A percentile compares a stretch with the other conserved stretches of the same genome.
Evolutionary conservation across 35 echinoderm and acorn worm genomes (phyloP).

Genomic region (Holothuria glaberrima): DNA sequence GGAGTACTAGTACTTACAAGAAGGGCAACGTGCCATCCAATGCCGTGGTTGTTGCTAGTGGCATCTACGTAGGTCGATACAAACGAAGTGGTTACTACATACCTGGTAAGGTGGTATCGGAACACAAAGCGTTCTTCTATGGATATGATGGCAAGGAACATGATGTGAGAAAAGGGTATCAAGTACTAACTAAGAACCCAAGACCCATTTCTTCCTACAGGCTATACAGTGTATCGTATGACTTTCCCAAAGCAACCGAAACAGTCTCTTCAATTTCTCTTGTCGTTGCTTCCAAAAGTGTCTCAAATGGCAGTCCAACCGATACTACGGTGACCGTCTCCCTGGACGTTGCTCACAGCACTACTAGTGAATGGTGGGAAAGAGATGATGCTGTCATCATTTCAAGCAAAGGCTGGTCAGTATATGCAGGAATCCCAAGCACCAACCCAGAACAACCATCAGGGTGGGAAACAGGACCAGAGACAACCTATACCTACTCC

Average conservation of each 20-base stretch:
- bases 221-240: not conserved
- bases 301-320: conserved; percentile 4
- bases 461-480: not conserved
- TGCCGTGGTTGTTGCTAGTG: not conserved
- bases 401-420: not conserved
- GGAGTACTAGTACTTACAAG: not conserved
- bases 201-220: not conserved
- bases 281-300: not conserved
- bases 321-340: not conserved
- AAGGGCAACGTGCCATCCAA: not conserved
- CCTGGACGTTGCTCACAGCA: not conserved
- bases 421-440: not conserved
- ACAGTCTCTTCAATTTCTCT: not conserved
- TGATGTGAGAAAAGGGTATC: not conserved
- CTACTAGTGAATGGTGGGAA: not conserved
- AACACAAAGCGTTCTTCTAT: conserved; percentile 29
- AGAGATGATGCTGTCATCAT: not conserved
- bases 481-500: not conserved
- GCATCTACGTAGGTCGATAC: conserved; percentile 23
- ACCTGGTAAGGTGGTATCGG: conserved; percentile 13
- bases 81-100: not conserved
- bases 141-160: conserved; percentile 16
- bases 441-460: not conserved
- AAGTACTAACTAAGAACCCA: not conserved
- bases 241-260: conserved; percentile 1